A percentile compares a stretch with the other conserved stretches of the same genome.
phyloP scores from a whole-genome alignment of 2,797 vertebrate species.

The Channallabes apus region DNA sequence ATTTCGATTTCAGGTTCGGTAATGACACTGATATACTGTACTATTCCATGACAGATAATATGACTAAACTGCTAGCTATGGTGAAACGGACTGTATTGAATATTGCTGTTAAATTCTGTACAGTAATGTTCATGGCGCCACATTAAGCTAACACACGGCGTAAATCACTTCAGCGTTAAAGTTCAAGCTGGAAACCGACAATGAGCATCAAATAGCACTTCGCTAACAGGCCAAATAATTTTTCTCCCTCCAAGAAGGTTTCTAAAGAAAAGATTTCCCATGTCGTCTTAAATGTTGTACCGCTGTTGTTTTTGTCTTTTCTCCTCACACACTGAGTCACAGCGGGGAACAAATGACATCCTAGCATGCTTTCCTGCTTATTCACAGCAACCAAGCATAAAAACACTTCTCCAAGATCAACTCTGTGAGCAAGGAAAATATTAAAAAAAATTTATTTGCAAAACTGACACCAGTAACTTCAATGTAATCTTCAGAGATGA shows the following conservation, averaged over 20 bases:
- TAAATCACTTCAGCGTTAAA: neutral
- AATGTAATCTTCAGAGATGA: neutral
- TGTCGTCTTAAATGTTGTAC: neutral
- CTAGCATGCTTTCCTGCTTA: neutral
- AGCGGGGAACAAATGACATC: neutral
- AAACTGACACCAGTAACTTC: neutral
- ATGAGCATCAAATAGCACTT: neutral
- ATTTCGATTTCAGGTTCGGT: no score
- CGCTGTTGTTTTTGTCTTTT: neutral
- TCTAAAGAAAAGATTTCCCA: neutral
- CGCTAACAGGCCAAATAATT: neutral
- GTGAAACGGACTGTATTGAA: neutral
- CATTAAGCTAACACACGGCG: neutral
- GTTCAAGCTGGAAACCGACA: neutral
- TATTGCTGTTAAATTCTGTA: neutral
- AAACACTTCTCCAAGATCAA: neutral
- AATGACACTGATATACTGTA: no score
- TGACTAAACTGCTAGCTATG: neutral
- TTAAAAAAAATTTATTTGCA: neutral
- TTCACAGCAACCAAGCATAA: neutral
- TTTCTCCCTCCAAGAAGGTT: neutral
- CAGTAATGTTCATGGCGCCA: constrained; percentile 1
- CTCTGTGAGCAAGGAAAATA: neutral
- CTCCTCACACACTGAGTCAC: neutral
- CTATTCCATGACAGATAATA: no score